Conservation (phyloP, 1,140 invertebrate genomes). For the Drosophila subpulchrella region DNA sequence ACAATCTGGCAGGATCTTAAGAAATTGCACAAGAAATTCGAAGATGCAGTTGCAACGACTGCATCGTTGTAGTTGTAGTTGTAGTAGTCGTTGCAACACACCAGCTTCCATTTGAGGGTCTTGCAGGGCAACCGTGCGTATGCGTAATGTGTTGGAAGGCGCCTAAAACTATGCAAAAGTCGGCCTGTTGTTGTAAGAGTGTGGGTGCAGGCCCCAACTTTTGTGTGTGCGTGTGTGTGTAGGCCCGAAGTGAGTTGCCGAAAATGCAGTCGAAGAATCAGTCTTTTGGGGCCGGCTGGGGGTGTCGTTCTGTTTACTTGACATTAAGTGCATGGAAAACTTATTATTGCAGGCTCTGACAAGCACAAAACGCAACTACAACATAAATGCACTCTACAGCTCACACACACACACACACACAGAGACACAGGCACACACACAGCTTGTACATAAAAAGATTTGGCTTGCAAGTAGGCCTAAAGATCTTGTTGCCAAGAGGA, state of each 20-base stretch:
- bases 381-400: constrained; percentile 18
- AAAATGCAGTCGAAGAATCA: constrained; percentile 45
- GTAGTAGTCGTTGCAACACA: constrained; percentile 13
- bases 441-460: constrained; percentile 47
- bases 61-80: constrained; percentile 43
- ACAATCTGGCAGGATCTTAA: constrained; percentile 60
- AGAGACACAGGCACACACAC: constrained; percentile 10
- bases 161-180: constrained; percentile 74
- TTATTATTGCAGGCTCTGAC: constrained; percentile 80
- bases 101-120: constrained; percentile 28
- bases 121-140: constrained; percentile 53
- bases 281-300: neutral
- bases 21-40: constrained; percentile 75
- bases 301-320: constrained; percentile 70
- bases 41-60: constrained; percentile 51
- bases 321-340: constrained; percentile 81
- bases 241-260: constrained; percentile 50
- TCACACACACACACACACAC: constrained; percentile 15
- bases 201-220: constrained; percentile 7
- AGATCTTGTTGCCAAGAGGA: constrained; percentile 42
- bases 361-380: constrained; percentile 74
- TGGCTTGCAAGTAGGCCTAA: constrained; percentile 49
- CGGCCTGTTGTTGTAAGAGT: constrained; percentile 4
- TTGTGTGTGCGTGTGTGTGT: neutral
- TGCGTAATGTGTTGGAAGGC: constrained; percentile 61